Conservation (phyloP, 1,140 invertebrate genomes). For the Cydia strobilella region DNA sequence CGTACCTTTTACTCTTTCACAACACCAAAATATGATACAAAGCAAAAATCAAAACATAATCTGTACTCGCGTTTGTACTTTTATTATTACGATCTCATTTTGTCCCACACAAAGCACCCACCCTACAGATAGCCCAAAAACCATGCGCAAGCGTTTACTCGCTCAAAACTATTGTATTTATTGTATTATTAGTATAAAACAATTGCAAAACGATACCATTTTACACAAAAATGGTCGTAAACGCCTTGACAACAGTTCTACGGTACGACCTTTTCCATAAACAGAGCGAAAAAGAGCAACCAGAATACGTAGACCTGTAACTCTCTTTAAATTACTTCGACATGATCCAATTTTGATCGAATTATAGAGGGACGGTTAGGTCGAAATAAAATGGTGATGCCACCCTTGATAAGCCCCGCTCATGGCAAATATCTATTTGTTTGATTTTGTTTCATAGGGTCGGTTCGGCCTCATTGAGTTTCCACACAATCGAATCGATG, state of each 20-base stretch:
- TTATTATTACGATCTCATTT: conserved; percentile 12
- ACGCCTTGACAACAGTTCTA: neutral
- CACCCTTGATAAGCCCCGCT: conserved; percentile 47
- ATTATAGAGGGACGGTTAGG: neutral
- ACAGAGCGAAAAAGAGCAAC: conserved; percentile 31
- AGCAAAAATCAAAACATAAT: neutral
- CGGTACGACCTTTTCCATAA: neutral
- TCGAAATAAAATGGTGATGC: conserved; percentile 29
- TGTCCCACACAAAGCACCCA: neutral
- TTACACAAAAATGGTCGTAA: neutral
- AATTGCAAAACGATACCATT: conserved; percentile 35
- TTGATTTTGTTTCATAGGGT: conserved; percentile 41
- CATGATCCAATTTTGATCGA: neutral
- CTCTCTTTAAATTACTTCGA: neutral
- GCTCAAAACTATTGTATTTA: conserved; percentile 52
- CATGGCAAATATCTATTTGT: conserved; percentile 51
- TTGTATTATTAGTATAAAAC: conserved; percentile 52
- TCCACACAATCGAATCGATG: conserved; percentile 36
- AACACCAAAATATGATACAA: neutral
- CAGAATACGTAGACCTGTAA: conserved; percentile 19
- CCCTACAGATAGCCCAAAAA: conserved; percentile 36
- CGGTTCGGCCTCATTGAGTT: conserved; percentile 41
- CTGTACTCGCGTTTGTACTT: conserved; percentile 9
- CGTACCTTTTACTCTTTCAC: neutral
- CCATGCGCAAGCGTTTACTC: conserved; percentile 36